Evolutionary conservation across 1,140 invertebrate genomes (phyloP).

Genomic region (Procambarus clarkii): DNA sequence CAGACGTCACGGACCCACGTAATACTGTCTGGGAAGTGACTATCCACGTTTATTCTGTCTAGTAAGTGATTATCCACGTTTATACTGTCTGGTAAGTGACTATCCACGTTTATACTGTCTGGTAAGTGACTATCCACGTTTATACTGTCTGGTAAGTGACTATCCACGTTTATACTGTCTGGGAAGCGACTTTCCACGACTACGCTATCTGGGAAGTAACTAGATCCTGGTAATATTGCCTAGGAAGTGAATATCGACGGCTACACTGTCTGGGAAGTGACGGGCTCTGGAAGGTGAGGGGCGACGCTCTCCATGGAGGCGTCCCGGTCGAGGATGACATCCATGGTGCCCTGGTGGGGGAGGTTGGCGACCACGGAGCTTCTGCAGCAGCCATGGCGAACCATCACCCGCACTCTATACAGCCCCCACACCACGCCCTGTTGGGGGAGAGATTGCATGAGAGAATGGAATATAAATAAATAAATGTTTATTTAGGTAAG

Average conservation of each 20-base stretch:
- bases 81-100: slow-evolving; percentile 2
- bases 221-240: not conserved
- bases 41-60: not conserved
- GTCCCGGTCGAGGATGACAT: slow-evolving; percentile 45
- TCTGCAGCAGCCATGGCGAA: not conserved
- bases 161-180: not conserved
- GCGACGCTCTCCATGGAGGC: slow-evolving; percentile 52
- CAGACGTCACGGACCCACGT: not conserved
- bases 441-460: not conserved
- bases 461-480: no score
- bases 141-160: not conserved
- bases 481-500: no score
- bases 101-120: not conserved
- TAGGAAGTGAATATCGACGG: not conserved
- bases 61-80: not conserved
- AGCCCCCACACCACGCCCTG: slow-evolving; percentile 46
- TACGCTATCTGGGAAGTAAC: not conserved
- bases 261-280: slow-evolving; percentile 24
- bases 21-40: not conserved
- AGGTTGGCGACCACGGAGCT: not conserved
- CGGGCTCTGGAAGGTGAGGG: not conserved
- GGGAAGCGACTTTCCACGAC: not conserved
- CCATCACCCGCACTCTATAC: slow-evolving; percentile 9
- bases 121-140: not conserved
- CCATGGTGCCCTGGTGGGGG: slow-evolving; percentile 49